Evolutionary conservation across 2,888 invertebrate species (phyloP), one percentile per base, ranked within the genome.

Genomic region (Tenthredo mesomela): DNA sequence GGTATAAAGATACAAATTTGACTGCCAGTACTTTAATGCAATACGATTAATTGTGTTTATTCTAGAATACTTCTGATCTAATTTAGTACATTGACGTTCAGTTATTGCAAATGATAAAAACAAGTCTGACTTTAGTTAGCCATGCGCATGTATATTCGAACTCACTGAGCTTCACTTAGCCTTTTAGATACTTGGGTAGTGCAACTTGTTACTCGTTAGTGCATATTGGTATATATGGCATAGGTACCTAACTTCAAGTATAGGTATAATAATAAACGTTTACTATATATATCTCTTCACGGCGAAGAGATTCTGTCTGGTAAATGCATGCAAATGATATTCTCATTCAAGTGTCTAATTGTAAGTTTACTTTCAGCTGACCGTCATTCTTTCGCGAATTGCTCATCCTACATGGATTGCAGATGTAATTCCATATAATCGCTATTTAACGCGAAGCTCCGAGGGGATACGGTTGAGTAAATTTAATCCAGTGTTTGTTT

Each of bases 241-340:
- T 61, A 21, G 80, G 80, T 80, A 61, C 77, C 12, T 61, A 37
- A 37, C 5, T n/a, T 18, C 33, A 58, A 37, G n/a, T 21, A 80
- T 80, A 40, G 37, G 37, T 37, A 37, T 37, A 37, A 61, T 80
- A 40, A 80, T 80, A 61, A 58, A 33, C 61, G 80, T 21, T 80
- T 18, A 61, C 29, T 29, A 21, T 21, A 25, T 21, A 25, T 40
- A 58, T 50, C 21, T 80, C 29, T 80, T 61, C 12, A 40, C n/a
- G 40, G 12, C 21, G 61, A 80, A 80, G 61, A 80, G 61, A 33
- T n/a, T 10, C 40, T 40, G 37, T 15, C 15, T 61, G 80, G 61
- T 80, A 61, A 61, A 50, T 43, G 40, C 80, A 80, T 80, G 80
- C 80, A 80, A 61, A 80, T 61, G 80, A 80, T 61, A 80, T 37